These are phyloP conservation scores for Folsomia manolachei DNA, from an alignment of 2,888 invertebrate species.

Conservation along the genomic window DNA sequence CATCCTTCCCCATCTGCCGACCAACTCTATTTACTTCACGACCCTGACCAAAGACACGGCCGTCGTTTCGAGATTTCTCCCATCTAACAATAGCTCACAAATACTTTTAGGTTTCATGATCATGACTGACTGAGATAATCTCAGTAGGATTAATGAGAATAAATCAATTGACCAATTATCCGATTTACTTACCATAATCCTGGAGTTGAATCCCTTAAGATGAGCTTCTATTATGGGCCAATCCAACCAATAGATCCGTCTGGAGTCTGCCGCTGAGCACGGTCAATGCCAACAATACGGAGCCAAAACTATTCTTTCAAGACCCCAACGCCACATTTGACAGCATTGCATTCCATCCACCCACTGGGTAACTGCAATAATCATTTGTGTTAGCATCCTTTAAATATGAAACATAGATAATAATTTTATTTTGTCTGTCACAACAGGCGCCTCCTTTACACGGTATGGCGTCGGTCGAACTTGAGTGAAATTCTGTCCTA, in stretches of 20 bases:
- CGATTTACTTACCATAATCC: neutral
- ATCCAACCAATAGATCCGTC: neutral
- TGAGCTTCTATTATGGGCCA: neutral
- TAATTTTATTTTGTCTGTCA: neutral
- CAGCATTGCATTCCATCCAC: conserved; percentile 8
- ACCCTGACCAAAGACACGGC: neutral
- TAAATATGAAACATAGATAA: neutral
- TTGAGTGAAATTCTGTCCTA: neutral
- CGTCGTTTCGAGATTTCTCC: neutral
- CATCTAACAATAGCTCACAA: neutral
- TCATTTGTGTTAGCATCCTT: neutral
- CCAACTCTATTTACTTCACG: neutral
- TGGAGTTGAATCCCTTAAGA: neutral
- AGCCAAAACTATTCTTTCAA: conserved; percentile 1
- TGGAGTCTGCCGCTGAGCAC: neutral
- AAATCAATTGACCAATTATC: too few species aligned
- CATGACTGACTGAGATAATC: too few species aligned
- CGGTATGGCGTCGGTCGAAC: neutral
- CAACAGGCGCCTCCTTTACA: conserved; percentile 1
- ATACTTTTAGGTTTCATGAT: too few species aligned
- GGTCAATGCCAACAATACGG: neutral
- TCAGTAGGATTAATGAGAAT: too few species aligned
- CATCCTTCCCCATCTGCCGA: neutral
- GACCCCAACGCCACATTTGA: conserved; percentile 7
- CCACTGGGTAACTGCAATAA: neutral